phyloP scores from a whole-genome alignment of 2,113 vertebrate species.

The Calonectris borealis region DNA sequence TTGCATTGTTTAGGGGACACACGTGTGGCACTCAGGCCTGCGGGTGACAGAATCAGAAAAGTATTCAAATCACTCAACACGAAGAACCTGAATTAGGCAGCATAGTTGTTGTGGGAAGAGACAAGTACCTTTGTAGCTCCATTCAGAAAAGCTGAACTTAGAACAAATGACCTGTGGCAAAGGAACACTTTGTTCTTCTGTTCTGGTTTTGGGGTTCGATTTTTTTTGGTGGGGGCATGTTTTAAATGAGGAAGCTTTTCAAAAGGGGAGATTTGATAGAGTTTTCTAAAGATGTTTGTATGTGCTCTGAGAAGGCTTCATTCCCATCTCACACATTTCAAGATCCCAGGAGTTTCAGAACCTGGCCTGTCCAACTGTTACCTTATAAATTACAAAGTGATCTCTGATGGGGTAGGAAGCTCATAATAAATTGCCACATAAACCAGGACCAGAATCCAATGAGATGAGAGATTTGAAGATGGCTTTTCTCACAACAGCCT shows the following conservation, averaged over 20 bases:
- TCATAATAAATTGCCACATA: background rate
- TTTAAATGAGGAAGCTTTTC: background rate
- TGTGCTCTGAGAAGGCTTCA: background rate
- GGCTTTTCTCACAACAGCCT: background rate
- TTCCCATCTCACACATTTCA: background rate
- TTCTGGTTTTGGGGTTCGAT: background rate
- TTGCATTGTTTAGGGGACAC: background rate
- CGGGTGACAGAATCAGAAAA: background rate
- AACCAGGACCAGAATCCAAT: background rate
- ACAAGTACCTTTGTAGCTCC: background rate
- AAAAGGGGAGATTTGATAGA: background rate
- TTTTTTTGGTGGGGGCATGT: background rate
- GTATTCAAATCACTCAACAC: background rate
- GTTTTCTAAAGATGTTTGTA: background rate
- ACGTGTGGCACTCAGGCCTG: background rate
- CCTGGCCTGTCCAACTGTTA: no score
- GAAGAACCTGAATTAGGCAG: background rate
- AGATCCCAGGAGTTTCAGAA: background rate
- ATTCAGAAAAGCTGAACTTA: background rate
- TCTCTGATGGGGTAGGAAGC: background rate
- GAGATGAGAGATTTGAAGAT: background rate
- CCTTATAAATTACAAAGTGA: background rate
- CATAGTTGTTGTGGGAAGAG: background rate
- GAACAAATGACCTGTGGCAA: background rate
- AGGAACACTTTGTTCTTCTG: background rate